These are phyloP conservation scores for Suncus etruscus DNA, from an alignment of 2,113 vertebrate species.

Conservation along the genomic window DNA sequence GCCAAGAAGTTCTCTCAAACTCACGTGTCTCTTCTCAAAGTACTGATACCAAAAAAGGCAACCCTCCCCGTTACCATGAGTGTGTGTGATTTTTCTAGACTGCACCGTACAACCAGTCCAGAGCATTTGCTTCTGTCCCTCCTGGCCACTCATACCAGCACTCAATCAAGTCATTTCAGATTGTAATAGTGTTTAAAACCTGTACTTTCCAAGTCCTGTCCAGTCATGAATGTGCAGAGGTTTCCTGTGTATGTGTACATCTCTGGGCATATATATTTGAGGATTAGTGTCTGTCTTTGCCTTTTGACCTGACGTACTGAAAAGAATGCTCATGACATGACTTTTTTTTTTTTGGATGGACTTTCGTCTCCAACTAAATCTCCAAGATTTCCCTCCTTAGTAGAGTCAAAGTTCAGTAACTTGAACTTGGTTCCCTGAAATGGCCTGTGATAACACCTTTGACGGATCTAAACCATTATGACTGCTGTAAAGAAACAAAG, in stretches of 20 bases:
- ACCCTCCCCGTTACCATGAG: not conserved
- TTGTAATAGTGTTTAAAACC: not conserved
- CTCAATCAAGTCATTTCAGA: not conserved
- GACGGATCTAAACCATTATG: slow-evolving; percentile 41
- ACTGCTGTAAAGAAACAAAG: slow-evolving; percentile 41
- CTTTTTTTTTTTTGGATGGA: not conserved
- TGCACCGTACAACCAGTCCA: slow-evolving; percentile 21
- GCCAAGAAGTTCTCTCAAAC: not conserved
- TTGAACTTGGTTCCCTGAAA: slow-evolving; percentile 55
- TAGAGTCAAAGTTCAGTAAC: slow-evolving; percentile 47
- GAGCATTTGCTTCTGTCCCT: not conserved
- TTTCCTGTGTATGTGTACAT: not conserved
- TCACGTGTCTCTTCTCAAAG: slow-evolving; percentile 8
- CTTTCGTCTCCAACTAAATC: not conserved
- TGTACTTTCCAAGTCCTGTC: slow-evolving; percentile 1
- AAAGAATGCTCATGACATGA: not conserved
- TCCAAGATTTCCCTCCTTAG: slow-evolving; percentile 38
- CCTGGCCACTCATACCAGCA: not conserved
- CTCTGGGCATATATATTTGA: not conserved
- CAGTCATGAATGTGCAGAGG: not conserved
- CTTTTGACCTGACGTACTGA: not conserved
- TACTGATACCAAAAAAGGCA: not conserved
- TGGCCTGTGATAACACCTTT: not conserved
- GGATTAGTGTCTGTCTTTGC: slow-evolving; percentile 20
- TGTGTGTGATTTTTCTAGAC: not conserved